A percentile compares a stretch with the other conserved stretches of the same genome.
phyloP scores from a whole-genome alignment of 2,888 invertebrate species.

The Coelinius sp. region DNA sequence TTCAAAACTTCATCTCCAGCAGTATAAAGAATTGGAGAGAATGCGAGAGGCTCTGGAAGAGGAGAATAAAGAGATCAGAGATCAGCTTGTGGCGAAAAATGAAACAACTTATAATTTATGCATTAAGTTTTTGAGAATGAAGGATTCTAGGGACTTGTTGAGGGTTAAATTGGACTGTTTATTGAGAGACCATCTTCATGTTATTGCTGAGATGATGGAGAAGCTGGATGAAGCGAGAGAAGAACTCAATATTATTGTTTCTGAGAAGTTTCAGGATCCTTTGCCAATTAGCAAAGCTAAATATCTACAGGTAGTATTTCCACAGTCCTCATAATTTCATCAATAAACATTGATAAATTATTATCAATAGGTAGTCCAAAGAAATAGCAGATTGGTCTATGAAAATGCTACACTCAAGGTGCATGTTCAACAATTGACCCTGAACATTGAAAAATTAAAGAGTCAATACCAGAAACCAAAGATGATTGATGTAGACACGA shows the following conservation, averaged over 20 bases:
- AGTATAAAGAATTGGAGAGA: slow-evolving; percentile 46
- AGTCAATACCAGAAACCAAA: slow-evolving; percentile 49
- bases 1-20: slow-evolving; percentile 47
- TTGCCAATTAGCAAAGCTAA: slow-evolving; percentile 57
- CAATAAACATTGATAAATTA: slow-evolving; percentile 2
- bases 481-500: slow-evolving; percentile 55
- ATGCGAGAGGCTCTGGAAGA: slow-evolving; percentile 47
- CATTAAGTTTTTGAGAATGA: slow-evolving; percentile 60
- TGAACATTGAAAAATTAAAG: slow-evolving; percentile 56
- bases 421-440: slow-evolving; percentile 54
- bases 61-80: slow-evolving; percentile 52
- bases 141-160: slow-evolving; percentile 55
- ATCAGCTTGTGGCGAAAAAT: slow-evolving; percentile 52
- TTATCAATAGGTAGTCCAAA: slow-evolving; percentile 55
- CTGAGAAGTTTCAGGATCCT: slow-evolving; percentile 58
- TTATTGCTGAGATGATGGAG: slow-evolving; percentile 62
- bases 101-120: slow-evolving; percentile 57
- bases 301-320: slow-evolving; percentile 54
- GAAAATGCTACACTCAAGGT: slow-evolving; percentile 57
- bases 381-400: slow-evolving; percentile 57
- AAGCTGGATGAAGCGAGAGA: slow-evolving; percentile 59
- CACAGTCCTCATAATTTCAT: background rate
- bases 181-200: slow-evolving; percentile 54
- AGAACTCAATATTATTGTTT: slow-evolving; percentile 58
- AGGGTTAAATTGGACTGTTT: slow-evolving; percentile 55